A percentile compares a stretch with the other conserved stretches of the same genome.
phyloP scores from a whole-genome alignment of 2,113 vertebrate genomes.

The Podilymbus podiceps region DNA sequence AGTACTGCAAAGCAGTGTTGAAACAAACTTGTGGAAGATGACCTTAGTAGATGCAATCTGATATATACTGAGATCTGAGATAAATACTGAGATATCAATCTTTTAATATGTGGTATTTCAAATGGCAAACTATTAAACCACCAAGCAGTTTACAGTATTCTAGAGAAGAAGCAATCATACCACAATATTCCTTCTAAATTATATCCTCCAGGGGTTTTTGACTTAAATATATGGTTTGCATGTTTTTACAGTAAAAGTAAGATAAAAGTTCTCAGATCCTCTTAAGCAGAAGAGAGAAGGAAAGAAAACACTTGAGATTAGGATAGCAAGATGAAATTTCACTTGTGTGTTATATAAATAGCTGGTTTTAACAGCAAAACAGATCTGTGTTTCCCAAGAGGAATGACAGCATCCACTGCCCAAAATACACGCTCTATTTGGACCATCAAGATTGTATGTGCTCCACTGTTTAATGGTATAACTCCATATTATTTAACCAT shows the following conservation, averaged over 20 bases:
- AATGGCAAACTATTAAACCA: background rate
- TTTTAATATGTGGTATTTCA: background rate
- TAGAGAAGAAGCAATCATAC: background rate
- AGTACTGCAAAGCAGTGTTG: background rate
- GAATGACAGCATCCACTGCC: background rate
- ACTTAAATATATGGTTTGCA: background rate
- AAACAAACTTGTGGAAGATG: background rate
- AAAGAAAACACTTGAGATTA: conserved; percentile 5
- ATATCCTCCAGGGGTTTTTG: background rate
- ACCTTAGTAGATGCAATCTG: background rate
- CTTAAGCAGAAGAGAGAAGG: background rate
- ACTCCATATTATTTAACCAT: background rate
- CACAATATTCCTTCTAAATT: background rate
- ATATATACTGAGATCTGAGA: too few relatives aligned
- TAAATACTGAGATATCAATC: background rate
- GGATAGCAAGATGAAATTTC: background rate
- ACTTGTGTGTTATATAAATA: background rate
- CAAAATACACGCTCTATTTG: background rate
- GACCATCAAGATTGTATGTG: background rate
- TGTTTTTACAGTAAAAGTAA: background rate
- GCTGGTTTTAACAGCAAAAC: background rate
- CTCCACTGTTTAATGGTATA: background rate
- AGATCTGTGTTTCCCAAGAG: background rate
- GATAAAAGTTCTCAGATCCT: background rate
- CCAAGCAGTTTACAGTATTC: background rate